A percentile compares a stretch with the other conserved stretches of the same genome.
Evolutionary conservation across 2,888 invertebrate species (phyloP).

Genomic region (Lochmaea crataegi): DNA sequence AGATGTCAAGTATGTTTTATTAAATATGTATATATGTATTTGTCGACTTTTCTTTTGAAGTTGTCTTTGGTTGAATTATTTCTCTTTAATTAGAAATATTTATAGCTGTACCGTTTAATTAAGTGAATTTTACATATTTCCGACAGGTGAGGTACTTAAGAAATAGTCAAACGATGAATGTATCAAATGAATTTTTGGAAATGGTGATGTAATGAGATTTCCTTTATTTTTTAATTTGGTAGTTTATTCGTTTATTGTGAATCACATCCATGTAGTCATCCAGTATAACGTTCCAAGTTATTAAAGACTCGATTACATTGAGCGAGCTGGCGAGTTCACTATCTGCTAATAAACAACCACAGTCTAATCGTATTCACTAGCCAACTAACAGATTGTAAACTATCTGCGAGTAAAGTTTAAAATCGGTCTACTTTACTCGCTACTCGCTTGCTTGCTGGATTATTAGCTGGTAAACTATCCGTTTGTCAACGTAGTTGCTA

Average conservation of each 20-base stretch:
- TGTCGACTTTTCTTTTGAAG: not conserved
- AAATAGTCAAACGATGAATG: not conserved
- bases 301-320: too few relatives aligned
- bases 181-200: conserved; percentile 34
- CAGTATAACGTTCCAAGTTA: too few relatives aligned
- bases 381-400: too few relatives aligned
- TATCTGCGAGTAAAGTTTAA: too few relatives aligned
- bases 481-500: too few relatives aligned
- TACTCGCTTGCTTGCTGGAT: too few relatives aligned
- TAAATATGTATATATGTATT: not conserved
- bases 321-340: too few relatives aligned
- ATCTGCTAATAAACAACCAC: too few relatives aligned
- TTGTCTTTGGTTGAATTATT: not conserved
- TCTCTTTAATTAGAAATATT: conserved; percentile 34
- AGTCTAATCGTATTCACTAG: too few relatives aligned
- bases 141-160: not conserved
- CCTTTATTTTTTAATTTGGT: not conserved
- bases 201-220: conserved; percentile 2
- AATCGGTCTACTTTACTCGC: too few relatives aligned
- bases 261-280: not conserved
- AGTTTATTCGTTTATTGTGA: not conserved
- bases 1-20: not conserved
- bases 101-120: conserved; percentile 23
- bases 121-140: not conserved
- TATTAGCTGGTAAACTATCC: too few relatives aligned